Evolutionary conservation across 1,140 invertebrate species (phyloP), one percentile per base, ranked within the genome.

Genomic region (Cotesia typhae): DNA sequence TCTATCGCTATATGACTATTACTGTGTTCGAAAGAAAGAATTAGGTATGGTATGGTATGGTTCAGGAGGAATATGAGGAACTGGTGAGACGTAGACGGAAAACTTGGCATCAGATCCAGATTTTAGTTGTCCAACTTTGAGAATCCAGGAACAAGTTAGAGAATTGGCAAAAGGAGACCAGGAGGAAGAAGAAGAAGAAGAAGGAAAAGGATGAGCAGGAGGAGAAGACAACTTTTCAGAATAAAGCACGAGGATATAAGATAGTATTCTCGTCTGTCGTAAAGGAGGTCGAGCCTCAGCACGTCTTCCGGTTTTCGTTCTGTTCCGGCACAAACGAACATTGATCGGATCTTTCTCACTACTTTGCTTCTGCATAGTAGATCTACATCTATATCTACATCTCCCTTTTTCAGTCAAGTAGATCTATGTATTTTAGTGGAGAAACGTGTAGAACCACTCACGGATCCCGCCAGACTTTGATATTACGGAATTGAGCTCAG

Each of bases 81-180:
- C 61, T 53, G 35, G 37, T 51, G 65, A 69, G 60, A 70, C 61
- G 20, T 59, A 67, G 74, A 28, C 28, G 28, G 28, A 28, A 81
- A 81, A 84, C 77, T 83, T 85, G 80, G 82, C 82, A 82, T 81
- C 74, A 81, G 69, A 75, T 81, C 73, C 74, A 77, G 76, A 80
- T 83, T 81, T 82, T 74, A 77, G 74, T 74, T 78, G 80, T 79
- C 79, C 65, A 64, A 74, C 59, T 70, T 64, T 67, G 57, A 59
- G 57, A 59, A 59, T 59, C 14, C 57, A 20, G 57, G 57, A 75
- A 63, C 67, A 67, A 70, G 74, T 75, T 72, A 53, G 70, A 60
- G 71, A 75, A 73, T 75, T 72, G 68, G 74, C 71, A 75, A 68
- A 65, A 59, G 65, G 73, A 28, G 28, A 47, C 5, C 4, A 51